phyloP scores from a whole-genome alignment of 2,113 vertebrate genomes.

The Neolamprologus cancellatus region DNA sequence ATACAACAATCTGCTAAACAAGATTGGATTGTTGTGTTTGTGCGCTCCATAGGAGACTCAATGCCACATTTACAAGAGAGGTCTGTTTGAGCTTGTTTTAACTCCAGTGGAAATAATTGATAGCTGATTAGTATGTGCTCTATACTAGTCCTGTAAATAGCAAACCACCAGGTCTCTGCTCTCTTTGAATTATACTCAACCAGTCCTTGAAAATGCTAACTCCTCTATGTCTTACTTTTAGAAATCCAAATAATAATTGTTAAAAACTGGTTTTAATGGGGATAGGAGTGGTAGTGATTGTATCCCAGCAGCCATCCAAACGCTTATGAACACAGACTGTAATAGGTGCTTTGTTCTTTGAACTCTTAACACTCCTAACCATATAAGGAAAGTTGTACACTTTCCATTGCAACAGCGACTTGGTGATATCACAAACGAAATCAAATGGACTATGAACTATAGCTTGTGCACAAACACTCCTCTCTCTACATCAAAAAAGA shows the following conservation, averaged over 20 bases:
- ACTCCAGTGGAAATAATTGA: background rate
- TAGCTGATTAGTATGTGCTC: background rate
- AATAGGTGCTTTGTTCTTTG: background rate
- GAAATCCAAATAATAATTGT: background rate
- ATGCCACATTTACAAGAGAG: background rate
- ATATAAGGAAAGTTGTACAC: background rate
- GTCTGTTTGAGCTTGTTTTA: background rate
- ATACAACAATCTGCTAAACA: background rate
- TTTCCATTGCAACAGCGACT: background rate
- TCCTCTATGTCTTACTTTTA: background rate
- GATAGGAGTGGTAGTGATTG: background rate
- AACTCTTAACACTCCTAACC: background rate
- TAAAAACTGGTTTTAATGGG: background rate
- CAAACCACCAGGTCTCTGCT: background rate
- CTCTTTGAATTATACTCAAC: background rate
- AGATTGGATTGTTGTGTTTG: background rate
- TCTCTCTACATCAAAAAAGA: background rate
- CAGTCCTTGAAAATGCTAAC: background rate
- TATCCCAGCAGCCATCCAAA: background rate
- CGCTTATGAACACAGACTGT: background rate
- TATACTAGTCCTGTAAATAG: background rate
- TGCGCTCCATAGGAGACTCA: background rate
- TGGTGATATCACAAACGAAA: background rate
- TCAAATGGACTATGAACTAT: slow-evolving; percentile 37
- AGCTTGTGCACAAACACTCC: background rate